Evolutionary conservation across 2,797 vertebrate species (phyloP).

Genomic region (Diglossa cyanea): DNA sequence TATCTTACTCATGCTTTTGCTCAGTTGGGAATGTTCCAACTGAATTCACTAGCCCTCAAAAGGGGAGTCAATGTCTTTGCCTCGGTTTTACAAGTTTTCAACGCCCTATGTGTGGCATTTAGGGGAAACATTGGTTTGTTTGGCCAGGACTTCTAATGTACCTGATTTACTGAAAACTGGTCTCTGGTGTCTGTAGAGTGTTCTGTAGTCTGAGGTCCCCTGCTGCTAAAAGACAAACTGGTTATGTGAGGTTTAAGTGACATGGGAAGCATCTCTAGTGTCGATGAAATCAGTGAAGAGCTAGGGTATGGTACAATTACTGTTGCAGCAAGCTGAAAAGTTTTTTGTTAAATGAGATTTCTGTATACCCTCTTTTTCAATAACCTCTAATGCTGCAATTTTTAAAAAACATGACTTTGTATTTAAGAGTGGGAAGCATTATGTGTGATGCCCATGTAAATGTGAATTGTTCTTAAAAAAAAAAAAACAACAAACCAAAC

Average conservation of each 20-base stretch:
- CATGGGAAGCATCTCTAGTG: not conserved
- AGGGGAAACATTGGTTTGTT: not conserved
- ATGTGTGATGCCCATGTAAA: not conserved
- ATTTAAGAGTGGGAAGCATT: not conserved
- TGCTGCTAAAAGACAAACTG: not conserved
- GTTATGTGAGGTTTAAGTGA: not conserved
- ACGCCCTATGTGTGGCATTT: not conserved
- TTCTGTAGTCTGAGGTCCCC: not conserved
- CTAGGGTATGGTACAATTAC: not conserved
- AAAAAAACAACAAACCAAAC: fast-evolving
- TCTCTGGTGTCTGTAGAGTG: not conserved
- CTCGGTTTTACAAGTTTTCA: not conserved
- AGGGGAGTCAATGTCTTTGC: not conserved
- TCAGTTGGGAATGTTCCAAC: not conserved
- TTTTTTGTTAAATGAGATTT: not conserved
- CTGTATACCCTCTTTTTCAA: not conserved
- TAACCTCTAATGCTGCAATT: not conserved
- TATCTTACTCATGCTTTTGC: not conserved
- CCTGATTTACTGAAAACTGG: not conserved
- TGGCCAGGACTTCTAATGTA: not conserved
- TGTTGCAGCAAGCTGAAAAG: not conserved
- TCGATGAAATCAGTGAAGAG: not conserved
- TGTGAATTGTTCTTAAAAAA: not conserved
- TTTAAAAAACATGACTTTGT: not conserved
- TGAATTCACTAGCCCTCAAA: not conserved